These are phyloP conservation scores for Gobio occitaniae DNA, from an alignment of 2,797 vertebrate species.

Conservation along the genomic window DNA sequence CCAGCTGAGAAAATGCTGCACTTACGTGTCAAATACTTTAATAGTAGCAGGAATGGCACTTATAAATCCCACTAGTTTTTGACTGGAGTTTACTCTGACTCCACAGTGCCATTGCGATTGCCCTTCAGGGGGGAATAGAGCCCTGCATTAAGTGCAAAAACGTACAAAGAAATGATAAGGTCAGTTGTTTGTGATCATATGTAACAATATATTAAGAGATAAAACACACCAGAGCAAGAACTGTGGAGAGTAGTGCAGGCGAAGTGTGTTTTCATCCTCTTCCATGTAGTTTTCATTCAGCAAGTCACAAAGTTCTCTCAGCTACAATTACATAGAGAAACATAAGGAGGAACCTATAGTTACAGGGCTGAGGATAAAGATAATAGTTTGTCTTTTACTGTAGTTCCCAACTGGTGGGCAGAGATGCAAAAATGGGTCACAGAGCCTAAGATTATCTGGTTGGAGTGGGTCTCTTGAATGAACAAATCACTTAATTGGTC, in stretches of 20 bases:
- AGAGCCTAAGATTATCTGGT: no score
- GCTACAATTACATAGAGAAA: slow-evolving; percentile 64
- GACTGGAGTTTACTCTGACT: slow-evolving; percentile 89
- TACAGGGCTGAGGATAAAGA: background rate
- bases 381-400: background rate
- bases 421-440: background rate
- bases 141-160: slow-evolving; percentile 75
- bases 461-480: no score
- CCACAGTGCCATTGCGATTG: slow-evolving; percentile 91
- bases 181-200: background rate
- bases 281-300: slow-evolving; percentile 88
- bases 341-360: background rate
- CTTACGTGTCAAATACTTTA: slow-evolving; percentile 90
- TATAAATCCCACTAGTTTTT: slow-evolving; percentile 95
- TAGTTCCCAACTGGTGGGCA: background rate
- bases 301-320: slow-evolving; percentile 85
- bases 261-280: slow-evolving; percentile 89
- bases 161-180: background rate
- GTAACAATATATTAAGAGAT: slow-evolving; percentile 3
- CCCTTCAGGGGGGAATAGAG: slow-evolving; percentile 90
- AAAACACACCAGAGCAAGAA: slow-evolving; percentile 90
- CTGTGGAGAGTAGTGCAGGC: slow-evolving; percentile 86
- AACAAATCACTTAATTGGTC: no score
- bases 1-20: slow-evolving; percentile 34
- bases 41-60: slow-evolving; percentile 90